phyloP scores from a whole-genome alignment of 2,888 invertebrate genomes.

The Epirrhoe tristata region DNA sequence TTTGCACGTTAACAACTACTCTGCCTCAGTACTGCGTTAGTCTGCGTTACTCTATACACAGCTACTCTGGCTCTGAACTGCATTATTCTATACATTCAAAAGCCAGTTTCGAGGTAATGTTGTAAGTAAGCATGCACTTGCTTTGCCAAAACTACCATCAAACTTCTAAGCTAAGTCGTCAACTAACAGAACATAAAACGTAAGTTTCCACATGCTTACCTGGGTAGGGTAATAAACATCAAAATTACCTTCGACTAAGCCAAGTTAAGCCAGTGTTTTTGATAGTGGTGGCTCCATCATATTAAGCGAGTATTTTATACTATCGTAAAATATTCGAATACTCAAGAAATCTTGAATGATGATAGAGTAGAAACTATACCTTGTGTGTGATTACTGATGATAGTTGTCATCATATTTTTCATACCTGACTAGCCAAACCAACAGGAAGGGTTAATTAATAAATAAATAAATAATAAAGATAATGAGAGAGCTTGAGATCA shows the following conservation, averaged over 20 bases:
- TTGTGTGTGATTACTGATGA: too few species aligned
- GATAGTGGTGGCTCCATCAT: background rate
- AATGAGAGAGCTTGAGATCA: too few species aligned
- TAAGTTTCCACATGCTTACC: slow-evolving; percentile 30
- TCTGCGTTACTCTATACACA: too few species aligned
- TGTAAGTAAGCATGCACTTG: background rate
- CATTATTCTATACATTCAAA: background rate
- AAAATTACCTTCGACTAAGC: slow-evolving; percentile 34
- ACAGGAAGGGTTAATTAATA: too few species aligned
- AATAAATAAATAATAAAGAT: too few species aligned
- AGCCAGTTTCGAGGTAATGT: background rate
- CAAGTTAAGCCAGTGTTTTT: slow-evolving; percentile 14
- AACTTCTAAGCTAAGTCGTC: slow-evolving; percentile 11
- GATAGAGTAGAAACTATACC: too few species aligned
- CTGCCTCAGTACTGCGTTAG: background rate
- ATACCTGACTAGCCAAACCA: too few species aligned
- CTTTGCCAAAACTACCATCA: slow-evolving; percentile 10
- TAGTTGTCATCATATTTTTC: too few species aligned
- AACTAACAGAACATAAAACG: slow-evolving; percentile 14
- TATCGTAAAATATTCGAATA: background rate
- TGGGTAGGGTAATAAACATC: slow-evolving; percentile 34
- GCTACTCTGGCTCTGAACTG: background rate
- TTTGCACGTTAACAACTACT: too few species aligned
- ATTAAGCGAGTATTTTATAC: background rate
- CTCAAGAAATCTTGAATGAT: too few species aligned